Conservation (phyloP, 2,797 vertebrate species). For the Lycodopsis pacificus region DNA sequence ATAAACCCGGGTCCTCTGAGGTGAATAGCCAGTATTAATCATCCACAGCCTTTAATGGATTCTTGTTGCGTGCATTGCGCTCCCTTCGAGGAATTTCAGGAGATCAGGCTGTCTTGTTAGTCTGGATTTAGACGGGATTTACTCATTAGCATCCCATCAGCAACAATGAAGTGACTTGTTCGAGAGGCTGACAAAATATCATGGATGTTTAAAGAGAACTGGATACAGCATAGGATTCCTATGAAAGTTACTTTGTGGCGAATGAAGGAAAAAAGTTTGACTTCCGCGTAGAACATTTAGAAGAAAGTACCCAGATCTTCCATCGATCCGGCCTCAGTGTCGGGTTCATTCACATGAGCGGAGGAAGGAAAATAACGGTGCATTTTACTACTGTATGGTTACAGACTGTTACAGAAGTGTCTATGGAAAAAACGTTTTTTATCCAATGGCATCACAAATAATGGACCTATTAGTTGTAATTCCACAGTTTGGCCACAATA, state of each 20-base stretch:
- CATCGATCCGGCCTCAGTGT: no score
- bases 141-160: conserved; percentile 10
- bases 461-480: no score
- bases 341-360: no score
- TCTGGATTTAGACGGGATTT: conserved; percentile 27
- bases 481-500: no score
- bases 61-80: background rate
- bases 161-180: background rate
- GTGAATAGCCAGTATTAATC: background rate
- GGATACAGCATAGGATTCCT: background rate
- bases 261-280: background rate
- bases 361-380: no score
- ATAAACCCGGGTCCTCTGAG: background rate
- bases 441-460: no score
- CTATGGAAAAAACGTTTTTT: no score
- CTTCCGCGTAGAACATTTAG: no score
- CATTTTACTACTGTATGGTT: no score
- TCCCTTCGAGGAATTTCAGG: conserved; percentile 2
- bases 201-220: background rate
- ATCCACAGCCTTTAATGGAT: conserved; percentile 4
- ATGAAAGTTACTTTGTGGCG: no score
- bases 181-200: background rate
- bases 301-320: no score
- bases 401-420: no score
- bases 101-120: conserved; percentile 19